phyloP scores from a whole-genome alignment of 2,888 invertebrate genomes.

The Plagodis dolabraria region DNA sequence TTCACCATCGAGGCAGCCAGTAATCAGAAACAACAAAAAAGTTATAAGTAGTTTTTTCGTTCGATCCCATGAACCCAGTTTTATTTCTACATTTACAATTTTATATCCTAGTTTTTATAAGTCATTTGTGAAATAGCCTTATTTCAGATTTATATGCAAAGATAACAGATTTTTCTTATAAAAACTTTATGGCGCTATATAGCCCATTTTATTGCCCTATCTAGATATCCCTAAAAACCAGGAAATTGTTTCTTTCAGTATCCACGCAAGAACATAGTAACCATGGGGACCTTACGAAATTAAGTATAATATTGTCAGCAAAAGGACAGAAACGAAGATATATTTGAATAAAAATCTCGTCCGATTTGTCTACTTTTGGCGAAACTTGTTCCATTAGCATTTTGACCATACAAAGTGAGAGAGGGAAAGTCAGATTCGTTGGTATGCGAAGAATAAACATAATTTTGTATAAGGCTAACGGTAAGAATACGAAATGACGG shows the following conservation, averaged over 20 bases:
- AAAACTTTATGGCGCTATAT: constrained; percentile 16
- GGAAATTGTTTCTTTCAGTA: neutral
- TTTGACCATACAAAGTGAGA: constrained; percentile 38
- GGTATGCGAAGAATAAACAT: constrained; percentile 64
- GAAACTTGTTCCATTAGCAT: constrained; percentile 38
- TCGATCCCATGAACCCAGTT: neutral
- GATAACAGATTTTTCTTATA: neutral
- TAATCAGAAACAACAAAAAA: no score
- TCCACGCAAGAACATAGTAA: no score
- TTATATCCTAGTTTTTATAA: neutral
- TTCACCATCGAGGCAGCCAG: no score
- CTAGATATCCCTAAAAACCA: neutral
- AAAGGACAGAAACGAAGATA: neutral
- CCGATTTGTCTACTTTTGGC: constrained; percentile 44
- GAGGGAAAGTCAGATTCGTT: constrained; percentile 41
- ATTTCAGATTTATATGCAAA: constrained; percentile 14
- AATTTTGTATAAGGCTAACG: constrained; percentile 55
- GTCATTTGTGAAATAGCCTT: neutral
- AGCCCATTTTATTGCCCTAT: neutral
- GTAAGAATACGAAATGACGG: constrained; percentile 3
- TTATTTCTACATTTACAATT: neutral
- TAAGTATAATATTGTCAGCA: neutral
- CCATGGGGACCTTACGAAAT: no score
- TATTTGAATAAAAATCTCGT: constrained; percentile 29
- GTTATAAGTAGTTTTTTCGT: no score